A percentile compares a stretch with the other conserved stretches of the same genome.
Evolutionary conservation across 2,113 vertebrate genomes (phyloP).

Genomic region (Accipiter cooperii): DNA sequence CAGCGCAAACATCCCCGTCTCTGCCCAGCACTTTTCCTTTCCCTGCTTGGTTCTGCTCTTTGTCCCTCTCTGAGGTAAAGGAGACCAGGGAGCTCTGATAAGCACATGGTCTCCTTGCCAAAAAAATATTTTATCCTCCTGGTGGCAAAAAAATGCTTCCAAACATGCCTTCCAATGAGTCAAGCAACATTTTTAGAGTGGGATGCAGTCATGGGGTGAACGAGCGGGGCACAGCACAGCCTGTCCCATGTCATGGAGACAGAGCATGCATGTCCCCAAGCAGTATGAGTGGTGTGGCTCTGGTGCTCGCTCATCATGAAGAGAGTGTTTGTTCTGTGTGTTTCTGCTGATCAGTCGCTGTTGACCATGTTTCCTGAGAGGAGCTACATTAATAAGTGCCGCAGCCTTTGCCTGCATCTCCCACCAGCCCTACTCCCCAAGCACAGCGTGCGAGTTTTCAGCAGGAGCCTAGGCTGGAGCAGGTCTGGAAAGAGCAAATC

Average conservation of each 20-base stretch:
- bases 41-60: neutral
- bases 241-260: neutral
- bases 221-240: rapidly evolving
- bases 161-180: neutral
- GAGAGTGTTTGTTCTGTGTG: neutral
- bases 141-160: neutral
- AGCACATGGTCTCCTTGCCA: rapidly evolving
- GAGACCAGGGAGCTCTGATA: neutral
- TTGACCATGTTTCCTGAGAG: neutral
- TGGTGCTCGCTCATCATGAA: neutral
- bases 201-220: neutral
- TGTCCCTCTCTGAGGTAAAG: neutral
- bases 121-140: neutral
- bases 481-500: neutral
- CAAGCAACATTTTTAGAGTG: neutral
- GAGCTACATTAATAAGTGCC: neutral
- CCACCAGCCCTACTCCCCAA: neutral
- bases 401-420: neutral
- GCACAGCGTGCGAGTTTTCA: neutral
- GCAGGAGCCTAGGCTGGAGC: neutral
- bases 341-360: neutral
- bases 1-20: neutral
- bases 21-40: neutral
- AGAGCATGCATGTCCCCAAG: rapidly evolving
- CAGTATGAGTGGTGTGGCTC: neutral